These are phyloP conservation scores for Temnopleurus reevesii DNA, from an alignment of 53 echinoderm and acorn worm genomes.

Conservation along the genomic window DNA sequence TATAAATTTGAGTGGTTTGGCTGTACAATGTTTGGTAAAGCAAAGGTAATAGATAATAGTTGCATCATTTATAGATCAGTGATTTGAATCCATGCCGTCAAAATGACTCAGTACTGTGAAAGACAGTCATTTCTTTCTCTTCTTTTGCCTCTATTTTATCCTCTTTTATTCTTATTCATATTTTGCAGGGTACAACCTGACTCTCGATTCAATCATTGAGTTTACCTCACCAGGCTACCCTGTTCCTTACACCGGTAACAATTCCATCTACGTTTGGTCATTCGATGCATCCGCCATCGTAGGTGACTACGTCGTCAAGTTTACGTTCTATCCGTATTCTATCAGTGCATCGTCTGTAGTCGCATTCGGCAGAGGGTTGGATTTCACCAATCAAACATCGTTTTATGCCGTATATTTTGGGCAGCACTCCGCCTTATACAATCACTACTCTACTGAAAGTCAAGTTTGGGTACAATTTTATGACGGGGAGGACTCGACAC, in stretches of 20 bases:
- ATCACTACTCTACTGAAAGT: not conserved
- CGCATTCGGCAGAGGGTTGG: slow-evolving; percentile 23
- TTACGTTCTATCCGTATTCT: slow-evolving; percentile 25
- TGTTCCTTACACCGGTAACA: not conserved
- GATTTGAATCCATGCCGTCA: too few species aligned
- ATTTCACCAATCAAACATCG: slow-evolving; percentile 10
- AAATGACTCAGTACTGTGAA: too few species aligned
- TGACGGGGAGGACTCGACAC: not conserved
- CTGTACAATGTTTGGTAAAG: too few species aligned
- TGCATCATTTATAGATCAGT: too few species aligned
- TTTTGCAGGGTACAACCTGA: not conserved
- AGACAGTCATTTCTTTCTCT: too few species aligned
- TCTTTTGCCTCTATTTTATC: too few species aligned
- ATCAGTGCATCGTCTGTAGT: not conserved
- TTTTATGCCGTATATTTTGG: not conserved
- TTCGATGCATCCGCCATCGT: not conserved
- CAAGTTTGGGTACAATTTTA: slow-evolving; percentile 30
- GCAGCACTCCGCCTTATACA: not conserved
- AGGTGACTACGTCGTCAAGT: slow-evolving; percentile 31
- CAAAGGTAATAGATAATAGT: too few species aligned
- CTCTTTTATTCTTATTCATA: not conserved
- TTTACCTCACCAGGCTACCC: slow-evolving; percentile 32
- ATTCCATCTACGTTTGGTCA: not conserved
- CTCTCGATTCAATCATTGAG: too few species aligned
- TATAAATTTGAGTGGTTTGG: too few species aligned